Evolutionary conservation across 2,113 vertebrate species (phyloP).

Genomic region (Ptilorrhoa leucosticta): DNA sequence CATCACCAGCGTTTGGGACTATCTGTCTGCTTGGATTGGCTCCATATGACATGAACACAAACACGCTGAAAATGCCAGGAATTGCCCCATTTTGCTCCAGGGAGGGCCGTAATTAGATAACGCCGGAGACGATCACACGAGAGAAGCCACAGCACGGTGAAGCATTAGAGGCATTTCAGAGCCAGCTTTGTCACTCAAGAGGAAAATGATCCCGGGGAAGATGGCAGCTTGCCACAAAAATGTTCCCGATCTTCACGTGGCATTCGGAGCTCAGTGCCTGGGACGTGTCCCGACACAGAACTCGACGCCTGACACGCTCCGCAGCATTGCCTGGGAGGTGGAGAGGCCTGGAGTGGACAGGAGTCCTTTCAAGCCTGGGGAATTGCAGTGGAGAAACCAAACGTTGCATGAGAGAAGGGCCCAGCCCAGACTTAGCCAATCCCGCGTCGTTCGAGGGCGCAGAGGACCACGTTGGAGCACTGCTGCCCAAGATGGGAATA

Average conservation of each 20-base stretch:
- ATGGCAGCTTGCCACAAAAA: conserved; percentile 52
- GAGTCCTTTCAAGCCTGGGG: accelerated
- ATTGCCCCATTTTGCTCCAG: neutral
- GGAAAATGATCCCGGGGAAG: neutral
- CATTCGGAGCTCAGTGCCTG: neutral
- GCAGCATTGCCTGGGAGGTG: neutral
- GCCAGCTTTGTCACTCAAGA: conserved; percentile 2
- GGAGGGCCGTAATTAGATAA: neutral
- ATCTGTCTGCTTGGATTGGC: neutral
- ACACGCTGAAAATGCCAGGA: neutral
- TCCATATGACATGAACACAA: neutral
- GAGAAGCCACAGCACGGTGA: neutral
- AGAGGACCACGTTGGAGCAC: accelerated
- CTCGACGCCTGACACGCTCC: neutral
- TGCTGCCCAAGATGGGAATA: neutral
- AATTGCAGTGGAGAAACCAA: neutral
- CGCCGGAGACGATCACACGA: accelerated
- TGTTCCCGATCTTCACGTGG: neutral
- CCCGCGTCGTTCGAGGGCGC: accelerated
- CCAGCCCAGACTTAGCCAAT: neutral
- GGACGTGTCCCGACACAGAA: neutral
- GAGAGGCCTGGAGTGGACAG: neutral
- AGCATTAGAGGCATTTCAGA: neutral
- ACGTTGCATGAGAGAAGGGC: accelerated
- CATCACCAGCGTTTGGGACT: neutral